Evolutionary conservation across 2,797 vertebrate species (phyloP).

Genomic region (Tamandua tetradactyla): DNA sequence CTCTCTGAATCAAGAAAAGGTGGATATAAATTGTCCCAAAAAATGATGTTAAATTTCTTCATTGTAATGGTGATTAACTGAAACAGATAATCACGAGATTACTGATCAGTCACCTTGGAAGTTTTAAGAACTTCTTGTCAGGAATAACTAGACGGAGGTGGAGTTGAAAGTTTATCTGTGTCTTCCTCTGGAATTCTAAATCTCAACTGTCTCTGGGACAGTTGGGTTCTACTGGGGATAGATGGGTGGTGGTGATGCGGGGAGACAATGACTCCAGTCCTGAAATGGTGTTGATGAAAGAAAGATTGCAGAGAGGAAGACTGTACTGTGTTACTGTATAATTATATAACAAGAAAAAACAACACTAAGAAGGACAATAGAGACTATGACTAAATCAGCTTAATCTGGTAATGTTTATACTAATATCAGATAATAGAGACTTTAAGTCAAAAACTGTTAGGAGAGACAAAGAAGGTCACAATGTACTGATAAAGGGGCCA

Average conservation of each 20-base stretch:
- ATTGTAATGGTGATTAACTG: not conserved
- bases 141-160: not conserved
- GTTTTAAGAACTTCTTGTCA: not conserved
- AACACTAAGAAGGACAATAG: not conserved
- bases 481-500: too few species aligned
- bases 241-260: not conserved
- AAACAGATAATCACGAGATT: not conserved
- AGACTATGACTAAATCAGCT: not conserved
- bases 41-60: not conserved
- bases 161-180: not conserved
- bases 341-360: not conserved
- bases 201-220: not conserved
- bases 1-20: not conserved
- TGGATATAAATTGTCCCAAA: not conserved
- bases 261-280: not conserved
- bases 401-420: not conserved
- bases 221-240: too few species aligned
- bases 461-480: too few species aligned
- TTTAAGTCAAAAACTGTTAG: too few species aligned
- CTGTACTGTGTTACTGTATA: not conserved
- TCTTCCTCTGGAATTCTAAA: not conserved
- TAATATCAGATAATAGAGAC: too few species aligned
- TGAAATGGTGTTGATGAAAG: not conserved
- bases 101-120: not conserved
- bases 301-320: not conserved